A percentile compares a stretch with the other conserved stretches of the same genome.
Conservation (phyloP, 2,797 vertebrate species). For the Peromyscus attwateri region DNA sequence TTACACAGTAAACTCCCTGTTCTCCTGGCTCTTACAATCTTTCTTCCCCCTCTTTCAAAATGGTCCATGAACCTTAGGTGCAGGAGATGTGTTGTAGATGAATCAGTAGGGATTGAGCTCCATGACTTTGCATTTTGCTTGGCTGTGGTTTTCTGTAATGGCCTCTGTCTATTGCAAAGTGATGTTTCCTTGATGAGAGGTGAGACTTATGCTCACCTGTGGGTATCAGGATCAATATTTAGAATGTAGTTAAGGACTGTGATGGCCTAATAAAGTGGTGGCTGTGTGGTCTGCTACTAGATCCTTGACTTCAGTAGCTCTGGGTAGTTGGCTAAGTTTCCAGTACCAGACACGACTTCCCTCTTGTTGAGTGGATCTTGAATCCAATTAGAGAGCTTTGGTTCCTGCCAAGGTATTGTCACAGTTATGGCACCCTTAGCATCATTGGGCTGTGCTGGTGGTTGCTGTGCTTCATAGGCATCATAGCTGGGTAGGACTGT, state of each 20-base stretch:
- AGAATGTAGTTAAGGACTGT: neutral
- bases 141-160: neutral
- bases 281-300: neutral
- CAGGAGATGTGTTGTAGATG: neutral
- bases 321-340: neutral
- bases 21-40: neutral
- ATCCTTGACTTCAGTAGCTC: neutral
- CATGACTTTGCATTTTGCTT: neutral
- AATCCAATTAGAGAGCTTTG: neutral
- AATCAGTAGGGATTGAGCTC: neutral
- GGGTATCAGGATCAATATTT: neutral
- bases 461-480: neutral
- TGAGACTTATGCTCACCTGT: neutral
- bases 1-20: neutral
- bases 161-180: neutral
- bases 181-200: neutral
- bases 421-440: too few species aligned
- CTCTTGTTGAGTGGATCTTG: neutral
- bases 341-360: neutral
- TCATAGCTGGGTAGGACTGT: neutral
- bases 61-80: too few species aligned
- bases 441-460: neutral
- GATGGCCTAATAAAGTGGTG: neutral
- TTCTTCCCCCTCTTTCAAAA: neutral
- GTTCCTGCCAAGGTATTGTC: neutral